Base-by-base conservation (phyloP, 2,113 vertebrate genomes). In the Oxyruncus cristatus region DNA sequence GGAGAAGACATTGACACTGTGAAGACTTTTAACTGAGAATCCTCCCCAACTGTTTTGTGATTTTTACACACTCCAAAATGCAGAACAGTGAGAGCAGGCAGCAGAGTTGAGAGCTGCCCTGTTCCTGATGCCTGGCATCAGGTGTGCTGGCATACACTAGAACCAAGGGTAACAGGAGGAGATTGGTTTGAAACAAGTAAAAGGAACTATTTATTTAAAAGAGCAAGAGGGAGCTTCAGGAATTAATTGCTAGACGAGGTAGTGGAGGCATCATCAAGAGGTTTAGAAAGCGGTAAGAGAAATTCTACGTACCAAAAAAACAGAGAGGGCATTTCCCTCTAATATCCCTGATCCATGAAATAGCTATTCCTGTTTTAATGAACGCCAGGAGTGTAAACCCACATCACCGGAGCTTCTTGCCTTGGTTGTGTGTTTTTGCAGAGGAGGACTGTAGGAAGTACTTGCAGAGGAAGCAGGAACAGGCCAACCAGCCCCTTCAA, bases 371-470 rank as follows among this genome's bases (percentile, higher is more conserved):
- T 33, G 30, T 75, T 83, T 8, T 67, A 8, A 71, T 35, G 42
- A 49, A 12, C 24, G 12, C 52, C 73, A 47, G 37, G 14, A 11
- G 50, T 16, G 33, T 42, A 56, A 87, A 81, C 24, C 30, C 9
- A 19, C 0, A 0, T 68, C 13, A 44, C 47, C 61, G 47, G 27
- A 72, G 59, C 37, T 24, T 81, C 74, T 78, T 9, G 3, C 35
- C 5, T 20, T 18, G 58, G 4, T 13, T 71, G 22, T 93, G 74
- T 95, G 55, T 86, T 95, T 91, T 80, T 94, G 46, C 95, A 99
- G 99, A 99, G 81, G 98, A 98, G 19, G 98, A 99, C 32, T 99
- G 99, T 72, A 97, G 86, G 72, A 99, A 98, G 75, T 99, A 99
- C 86, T n/a, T 97, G 7, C 75, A 95, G 75, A 99, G 95, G 95